Evolutionary conservation across 2,888 invertebrate species (phyloP), one percentile per base, ranked within the genome.

Genomic region (Physocephala rufipes): DNA sequence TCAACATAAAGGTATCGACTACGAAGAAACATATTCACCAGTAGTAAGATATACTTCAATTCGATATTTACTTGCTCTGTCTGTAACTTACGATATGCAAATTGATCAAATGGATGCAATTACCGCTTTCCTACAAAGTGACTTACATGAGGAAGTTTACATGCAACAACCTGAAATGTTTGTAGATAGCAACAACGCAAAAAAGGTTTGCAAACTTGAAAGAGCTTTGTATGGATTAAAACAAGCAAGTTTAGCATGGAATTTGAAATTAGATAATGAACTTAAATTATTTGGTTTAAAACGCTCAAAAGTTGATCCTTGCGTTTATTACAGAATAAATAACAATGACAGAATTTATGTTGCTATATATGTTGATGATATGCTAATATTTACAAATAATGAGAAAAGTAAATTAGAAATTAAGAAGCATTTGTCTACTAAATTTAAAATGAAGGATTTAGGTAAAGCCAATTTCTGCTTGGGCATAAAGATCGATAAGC

Each of bases 101-200:
- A 71, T 75, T 24, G 65, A 61, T 59, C 73, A 75, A 49, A 67
- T 76, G 62, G 75, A 75, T 30, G 73, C 71, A 15, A 74, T 73
- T 5, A 75, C 75, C 0, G 74, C 74, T 24, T 75, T 74, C 62
- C 55, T 75, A 2, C 69, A 75, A 47, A 75, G 72, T 2, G 70
- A 74, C 4, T 67, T 76, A 3, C 13, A 70, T 13, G 70, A 74
- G 15, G 70, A 75, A 67, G 36, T 36, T n/a, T 49, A 3, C 19
- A 49, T 49, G 49, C 16, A 49, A n/a, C 49, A 49, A 49, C 49
- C 49, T n/a, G 49, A 3, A 19, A 19, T 16, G 49, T 49, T 16
- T 49, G 49, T n/a, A 16, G 49, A 49, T 5, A 19, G 49, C 1
- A 49, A 36, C 9, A 36, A 36, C 9, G 36, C 4, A 19, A 49